Evolutionary conservation across 1,140 invertebrate species (phyloP).

Genomic region (Pentalonia nigronervosa): DNA sequence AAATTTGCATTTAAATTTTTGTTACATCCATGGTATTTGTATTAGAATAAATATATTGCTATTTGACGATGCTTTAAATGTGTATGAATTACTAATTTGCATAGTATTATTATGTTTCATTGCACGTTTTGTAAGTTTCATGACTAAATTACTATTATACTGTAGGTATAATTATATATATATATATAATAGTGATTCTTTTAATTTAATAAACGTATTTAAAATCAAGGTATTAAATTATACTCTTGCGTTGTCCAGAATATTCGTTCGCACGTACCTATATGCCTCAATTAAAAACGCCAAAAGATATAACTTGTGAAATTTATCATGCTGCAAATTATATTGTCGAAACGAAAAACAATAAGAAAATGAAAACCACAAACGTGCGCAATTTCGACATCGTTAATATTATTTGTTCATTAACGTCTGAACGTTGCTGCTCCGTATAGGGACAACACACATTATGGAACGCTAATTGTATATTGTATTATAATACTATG

Average conservation of each 20-base stretch:
- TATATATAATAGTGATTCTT: background rate
- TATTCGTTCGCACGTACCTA: background rate
- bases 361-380: background rate
- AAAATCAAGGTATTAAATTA: background rate
- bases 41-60: background rate
- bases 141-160: background rate
- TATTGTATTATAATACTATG: background rate
- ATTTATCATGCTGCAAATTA: background rate
- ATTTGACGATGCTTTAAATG: background rate
- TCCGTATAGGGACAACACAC: background rate
- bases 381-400: background rate
- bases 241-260: too few relatives aligned
- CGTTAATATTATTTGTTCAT: background rate
- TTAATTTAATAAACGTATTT: background rate
- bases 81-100: background rate
- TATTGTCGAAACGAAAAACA: background rate
- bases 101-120: background rate
- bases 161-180: background rate
- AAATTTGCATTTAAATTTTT: background rate
- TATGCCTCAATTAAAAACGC: background rate
- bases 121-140: background rate
- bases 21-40: background rate
- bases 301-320: background rate
- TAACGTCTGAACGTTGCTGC: background rate
- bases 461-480: background rate